Percentiles rank a stretch among this genome's conserved stretches.
Conservation (phyloP, 2,113 vertebrate species). For the Lamprotornis superbus region DNA sequence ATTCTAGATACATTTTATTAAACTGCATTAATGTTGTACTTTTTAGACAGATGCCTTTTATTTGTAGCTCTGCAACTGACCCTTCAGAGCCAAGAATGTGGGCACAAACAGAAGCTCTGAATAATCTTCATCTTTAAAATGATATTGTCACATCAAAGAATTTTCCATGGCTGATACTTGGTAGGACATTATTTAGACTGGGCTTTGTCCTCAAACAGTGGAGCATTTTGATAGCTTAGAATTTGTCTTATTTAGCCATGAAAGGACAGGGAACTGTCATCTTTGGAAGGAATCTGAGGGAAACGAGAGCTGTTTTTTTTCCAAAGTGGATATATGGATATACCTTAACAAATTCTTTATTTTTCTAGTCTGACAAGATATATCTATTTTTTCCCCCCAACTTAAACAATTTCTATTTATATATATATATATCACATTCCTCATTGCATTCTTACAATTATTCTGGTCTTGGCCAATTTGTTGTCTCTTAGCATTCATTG, state of each 20-base stretch:
- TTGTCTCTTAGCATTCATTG: neutral
- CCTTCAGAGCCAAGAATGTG: neutral
- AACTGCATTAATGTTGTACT: neutral
- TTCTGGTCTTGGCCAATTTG: neutral
- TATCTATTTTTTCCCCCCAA: neutral
- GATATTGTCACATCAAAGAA: neutral
- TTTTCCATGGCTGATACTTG: neutral
- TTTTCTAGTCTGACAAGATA: neutral
- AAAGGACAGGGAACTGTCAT: neutral
- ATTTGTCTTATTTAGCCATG: neutral
- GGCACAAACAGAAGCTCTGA: neutral
- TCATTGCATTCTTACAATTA: neutral
- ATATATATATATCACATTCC: neutral
- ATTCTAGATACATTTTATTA: neutral
- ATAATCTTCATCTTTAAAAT: neutral
- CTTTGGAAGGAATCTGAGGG: neutral
- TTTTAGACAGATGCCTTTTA: neutral
- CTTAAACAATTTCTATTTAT: neutral
- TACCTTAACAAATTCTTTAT: neutral
- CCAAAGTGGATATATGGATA: neutral
- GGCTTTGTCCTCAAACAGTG: neutral
- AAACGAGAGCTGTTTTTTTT: neutral
- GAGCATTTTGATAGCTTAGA: neutral
- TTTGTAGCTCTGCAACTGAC: neutral
- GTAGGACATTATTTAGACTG: neutral